Base-by-base conservation (phyloP, 2,888 invertebrate species). In the Stenoptilia bipunctidactyla region DNA sequence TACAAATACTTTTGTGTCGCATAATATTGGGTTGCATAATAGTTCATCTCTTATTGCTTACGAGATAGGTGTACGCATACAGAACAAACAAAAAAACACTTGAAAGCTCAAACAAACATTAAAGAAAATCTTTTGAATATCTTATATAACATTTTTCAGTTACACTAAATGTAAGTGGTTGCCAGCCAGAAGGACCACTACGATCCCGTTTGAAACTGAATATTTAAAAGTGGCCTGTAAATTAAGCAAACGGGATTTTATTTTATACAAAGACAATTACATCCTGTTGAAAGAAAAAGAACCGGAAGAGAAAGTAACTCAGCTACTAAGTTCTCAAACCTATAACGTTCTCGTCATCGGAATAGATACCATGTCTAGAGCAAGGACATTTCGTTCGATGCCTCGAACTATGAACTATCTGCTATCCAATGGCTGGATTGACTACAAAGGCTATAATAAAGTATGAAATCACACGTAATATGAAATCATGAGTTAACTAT, bases 281-380 rank as follows among this genome's bases (percentile, higher is more conserved):
- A 45, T 9, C 5, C 5, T 25, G 5, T 9, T 25, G 25, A 25
- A 9, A 25, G 25, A 25, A 25, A 9, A 6, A 25, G 25, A 25
- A 5, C 5, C 5, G 5, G 25, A 5, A 5, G 9, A 25, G 5
- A 25, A 5, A 6, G 9, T 9, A 5, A 25, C 5, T 6, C 5
- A 5, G 9, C 25, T 9, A 9, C 25, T 6, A 9, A 25, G 25
- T 25, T 9, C 25, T 6, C 5, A 6, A 25, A 25, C 45, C 13
- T 66, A 72, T 58, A 74, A 71, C 42, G 86, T 94, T 2, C 69
- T 93, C 14, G 68, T 93, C 49, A 62, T 95, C 14, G 94, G 93
- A 13, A 88, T 94, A 45, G 94, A 94, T 56, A 92, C 92, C 40
- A 87, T 93, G 38, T 93, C 93, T 0, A 80, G 93, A 38, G 75